Base-by-base conservation (phyloP, 1,140 invertebrate genomes). In the Telenomus remus region DNA sequence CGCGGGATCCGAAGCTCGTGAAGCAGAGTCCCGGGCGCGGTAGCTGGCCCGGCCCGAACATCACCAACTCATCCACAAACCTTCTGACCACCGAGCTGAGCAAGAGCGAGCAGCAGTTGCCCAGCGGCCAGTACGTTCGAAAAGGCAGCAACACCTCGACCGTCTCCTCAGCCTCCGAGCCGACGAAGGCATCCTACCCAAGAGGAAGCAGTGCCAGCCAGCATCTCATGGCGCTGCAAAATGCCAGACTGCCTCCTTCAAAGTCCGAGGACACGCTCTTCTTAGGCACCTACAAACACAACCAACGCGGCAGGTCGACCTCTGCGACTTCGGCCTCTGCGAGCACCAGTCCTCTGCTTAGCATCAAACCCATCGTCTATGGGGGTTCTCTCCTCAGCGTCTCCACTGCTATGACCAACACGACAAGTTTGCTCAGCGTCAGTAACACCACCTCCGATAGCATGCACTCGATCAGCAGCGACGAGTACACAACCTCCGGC, bases 41-140 rank as follows among this genome's bases (percentile, higher is more conserved):
- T 2, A 94, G 93, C 34, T 95, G 94, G 94, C 94, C 94, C 0
- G 94, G 94, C 0, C 94, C 94, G 0, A 93, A 92, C n/a, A 89
- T 91, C 0, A 88, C 88, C 6, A 87, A 82, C 37, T 89, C 88
- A 1, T 88, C 89, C 1, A 83, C 78, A 1, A 88, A 87, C 59
- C 81, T 93, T 1, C 80, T 90, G n/a, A 91, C 90, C 16, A 89
- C 91, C 0, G 94, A 95, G 80, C 92, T 95, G 72, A 95, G 94
- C 47, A 95, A 95, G 80, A 95, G 94, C 16, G 94, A 96, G 76
- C 94, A 95, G 82, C 94, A 95, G 66, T 80, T 95, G 4, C 81
- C 85, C 0, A 80, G 80, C 9, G 80, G 82, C 0, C 81, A 83
- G 11, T 86, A 85, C 42, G 27, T 81, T 5, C 78, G 84, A 4